A percentile compares a stretch with the other conserved stretches of the same genome.
Evolutionary conservation across 2,797 vertebrate species (phyloP).

Genomic region (Heteromormyrus szaboi): DNA sequence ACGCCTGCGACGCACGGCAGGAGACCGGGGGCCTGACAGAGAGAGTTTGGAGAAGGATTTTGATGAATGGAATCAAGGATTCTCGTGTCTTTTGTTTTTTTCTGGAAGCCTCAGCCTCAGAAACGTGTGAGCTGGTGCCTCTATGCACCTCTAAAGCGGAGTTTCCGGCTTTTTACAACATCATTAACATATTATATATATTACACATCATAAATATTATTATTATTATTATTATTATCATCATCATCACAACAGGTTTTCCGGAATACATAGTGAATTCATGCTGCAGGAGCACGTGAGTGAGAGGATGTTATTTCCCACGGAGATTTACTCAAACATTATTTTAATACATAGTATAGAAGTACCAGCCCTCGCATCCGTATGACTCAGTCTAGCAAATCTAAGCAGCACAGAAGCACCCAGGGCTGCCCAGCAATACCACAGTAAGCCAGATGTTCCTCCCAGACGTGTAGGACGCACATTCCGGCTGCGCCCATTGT

Average conservation of each 20-base stretch:
- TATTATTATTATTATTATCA: neutral
- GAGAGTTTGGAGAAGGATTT: neutral
- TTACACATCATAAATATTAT: too few species aligned
- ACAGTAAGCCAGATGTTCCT: neutral
- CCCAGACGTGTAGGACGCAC: neutral
- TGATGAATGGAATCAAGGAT: neutral
- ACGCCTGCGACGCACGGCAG: neutral
- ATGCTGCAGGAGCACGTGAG: neutral
- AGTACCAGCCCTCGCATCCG: neutral
- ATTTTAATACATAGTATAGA: neutral
- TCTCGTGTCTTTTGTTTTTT: neutral
- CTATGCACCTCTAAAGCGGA: neutral
- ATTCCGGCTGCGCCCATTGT: neutral
- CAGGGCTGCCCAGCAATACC: neutral
- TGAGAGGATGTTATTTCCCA: neutral
- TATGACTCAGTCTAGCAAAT: neutral
- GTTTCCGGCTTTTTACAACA: neutral
- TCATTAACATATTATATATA: neutral
- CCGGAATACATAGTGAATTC: neutral
- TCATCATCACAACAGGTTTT: neutral
- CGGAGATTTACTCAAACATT: neutral
- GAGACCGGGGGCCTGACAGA: neutral
- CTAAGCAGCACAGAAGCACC: neutral
- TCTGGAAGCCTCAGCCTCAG: neutral
- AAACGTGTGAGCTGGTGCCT: neutral